Conservation (phyloP, 2,888 invertebrate genomes). For the Cataglyphis cursor region DNA sequence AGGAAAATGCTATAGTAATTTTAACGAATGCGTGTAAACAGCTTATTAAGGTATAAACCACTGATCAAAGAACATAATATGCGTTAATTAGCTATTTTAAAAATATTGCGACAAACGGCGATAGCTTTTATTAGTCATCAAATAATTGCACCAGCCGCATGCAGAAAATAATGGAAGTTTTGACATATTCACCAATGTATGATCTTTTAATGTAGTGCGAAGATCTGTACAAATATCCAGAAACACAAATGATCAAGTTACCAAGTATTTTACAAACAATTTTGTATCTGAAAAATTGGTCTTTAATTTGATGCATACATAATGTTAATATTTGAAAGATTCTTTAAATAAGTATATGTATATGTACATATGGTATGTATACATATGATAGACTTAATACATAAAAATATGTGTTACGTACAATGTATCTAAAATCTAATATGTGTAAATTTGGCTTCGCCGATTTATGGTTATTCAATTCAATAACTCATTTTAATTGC, state of each 20-base stretch:
- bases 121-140: background rate
- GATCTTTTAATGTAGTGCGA: background rate
- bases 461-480: background rate
- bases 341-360: background rate
- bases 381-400: background rate
- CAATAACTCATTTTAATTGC: background rate
- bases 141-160: background rate
- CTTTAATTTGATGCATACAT: background rate
- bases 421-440: background rate
- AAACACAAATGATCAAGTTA: background rate
- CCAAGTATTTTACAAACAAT: background rate
- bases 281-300: background rate
- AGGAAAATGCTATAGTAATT: background rate
- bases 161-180: constrained; percentile 2
- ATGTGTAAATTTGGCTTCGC: background rate
- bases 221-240: background rate
- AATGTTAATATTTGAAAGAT: background rate
- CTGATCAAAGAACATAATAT: background rate
- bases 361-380: background rate
- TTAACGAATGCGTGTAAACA: background rate
- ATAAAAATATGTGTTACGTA: background rate
- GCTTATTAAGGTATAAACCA: background rate
- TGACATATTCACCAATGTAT: background rate
- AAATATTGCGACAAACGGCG: background rate
- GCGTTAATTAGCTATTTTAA: background rate